phyloP scores from a whole-genome alignment of 2,888 invertebrate species.

The Terebella lapidaria region DNA sequence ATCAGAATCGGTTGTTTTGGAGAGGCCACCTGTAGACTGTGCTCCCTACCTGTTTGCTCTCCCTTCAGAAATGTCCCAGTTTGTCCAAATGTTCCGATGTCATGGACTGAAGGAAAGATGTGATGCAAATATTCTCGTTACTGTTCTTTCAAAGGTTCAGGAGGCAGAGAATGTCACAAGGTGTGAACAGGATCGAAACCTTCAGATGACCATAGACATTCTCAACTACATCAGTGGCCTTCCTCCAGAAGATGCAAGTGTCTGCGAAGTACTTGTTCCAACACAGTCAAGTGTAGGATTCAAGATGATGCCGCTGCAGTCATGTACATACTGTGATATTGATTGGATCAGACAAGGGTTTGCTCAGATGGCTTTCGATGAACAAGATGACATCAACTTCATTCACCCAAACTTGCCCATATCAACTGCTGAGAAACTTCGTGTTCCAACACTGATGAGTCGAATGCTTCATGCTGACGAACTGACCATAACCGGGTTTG shows the following conservation, averaged over 20 bases:
- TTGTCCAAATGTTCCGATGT: conserved; percentile 16
- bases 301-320: conserved; percentile 17
- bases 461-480: conserved; percentile 31
- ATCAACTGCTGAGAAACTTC: conserved; percentile 30
- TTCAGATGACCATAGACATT: conserved; percentile 19
- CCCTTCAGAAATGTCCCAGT: conserved; percentile 22
- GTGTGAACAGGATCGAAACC: conserved; percentile 2
- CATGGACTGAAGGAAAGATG: conserved; percentile 17
- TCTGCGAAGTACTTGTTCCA: neutral
- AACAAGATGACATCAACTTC: conserved; percentile 25
- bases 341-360: conserved; percentile 26
- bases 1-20: conserved; percentile 9
- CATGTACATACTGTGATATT: conserved; percentile 28
- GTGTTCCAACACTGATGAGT: conserved; percentile 32
- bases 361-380: conserved; percentile 21
- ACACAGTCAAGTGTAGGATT: conserved; percentile 1
- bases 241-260: neutral
- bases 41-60: conserved; percentile 24
- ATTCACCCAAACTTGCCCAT: conserved; percentile 31
- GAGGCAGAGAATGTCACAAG: neutral
- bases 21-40: conserved; percentile 16
- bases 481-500: conserved; percentile 29
- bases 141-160: conserved; percentile 16
- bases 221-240: conserved; percentile 10
- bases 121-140: conserved; percentile 12